These are phyloP conservation scores for Sebastes fasciatus DNA, from an alignment of 2,113 vertebrate genomes.

Conservation along the genomic window DNA sequence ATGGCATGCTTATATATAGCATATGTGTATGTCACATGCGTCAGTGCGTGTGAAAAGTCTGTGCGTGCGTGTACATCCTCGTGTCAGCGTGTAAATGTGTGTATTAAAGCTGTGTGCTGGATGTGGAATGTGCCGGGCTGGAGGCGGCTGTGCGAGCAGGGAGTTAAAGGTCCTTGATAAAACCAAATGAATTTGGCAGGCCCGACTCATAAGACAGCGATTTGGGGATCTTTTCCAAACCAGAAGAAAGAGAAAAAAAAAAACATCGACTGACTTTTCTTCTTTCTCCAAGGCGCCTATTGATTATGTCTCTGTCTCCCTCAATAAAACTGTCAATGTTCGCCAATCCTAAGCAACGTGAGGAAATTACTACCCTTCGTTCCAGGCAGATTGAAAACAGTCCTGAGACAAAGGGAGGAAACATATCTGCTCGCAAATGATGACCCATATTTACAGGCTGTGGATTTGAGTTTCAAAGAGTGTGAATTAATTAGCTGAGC, in stretches of 20 bases:
- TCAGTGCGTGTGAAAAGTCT: neutral
- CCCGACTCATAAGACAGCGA: constrained; percentile 68
- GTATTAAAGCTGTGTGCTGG: constrained; percentile 41
- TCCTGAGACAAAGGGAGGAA: constrained; percentile 31
- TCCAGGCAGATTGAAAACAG: constrained; percentile 71
- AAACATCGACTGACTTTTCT: constrained; percentile 66
- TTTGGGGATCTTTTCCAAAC: constrained; percentile 75
- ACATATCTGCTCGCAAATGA: constrained; percentile 39
- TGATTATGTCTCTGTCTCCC: constrained; percentile 79
- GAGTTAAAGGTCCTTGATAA: constrained; percentile 80
- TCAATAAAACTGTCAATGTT: constrained; percentile 81
- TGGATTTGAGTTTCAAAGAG: constrained; percentile 34
- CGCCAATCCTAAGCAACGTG: constrained; percentile 73
- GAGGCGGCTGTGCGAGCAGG: constrained; percentile 46
- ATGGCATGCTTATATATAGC: neutral
- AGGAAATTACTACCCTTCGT: constrained; percentile 72
- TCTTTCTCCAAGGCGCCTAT: constrained; percentile 76
- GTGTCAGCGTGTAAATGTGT: constrained; percentile 36
- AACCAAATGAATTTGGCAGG: constrained; percentile 81
- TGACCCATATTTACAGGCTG: constrained; percentile 26
- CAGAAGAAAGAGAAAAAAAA: constrained; percentile 72
- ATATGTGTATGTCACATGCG: constrained; percentile 17
- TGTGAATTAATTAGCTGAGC: constrained; percentile 50
- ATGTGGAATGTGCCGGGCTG: constrained; percentile 57
- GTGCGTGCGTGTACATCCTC: constrained; percentile 13